These are phyloP conservation scores for Crossaster papposus DNA, from an alignment of 53 echinoderm and acorn worm genomes.

Conservation along the genomic window DNA sequence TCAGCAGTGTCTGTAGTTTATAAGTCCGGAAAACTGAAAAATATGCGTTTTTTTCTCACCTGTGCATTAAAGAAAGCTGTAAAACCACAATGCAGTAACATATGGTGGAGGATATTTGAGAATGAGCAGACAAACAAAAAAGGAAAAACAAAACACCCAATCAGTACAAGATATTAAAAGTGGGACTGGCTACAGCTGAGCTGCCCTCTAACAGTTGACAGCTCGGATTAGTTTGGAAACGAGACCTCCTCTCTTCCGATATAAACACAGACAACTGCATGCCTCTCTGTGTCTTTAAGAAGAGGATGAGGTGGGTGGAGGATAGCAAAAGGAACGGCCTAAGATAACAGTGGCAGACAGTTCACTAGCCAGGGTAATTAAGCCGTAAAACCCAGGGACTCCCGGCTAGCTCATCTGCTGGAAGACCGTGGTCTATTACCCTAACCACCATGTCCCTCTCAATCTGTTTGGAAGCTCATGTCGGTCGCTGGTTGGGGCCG, in stretches of 20 bases:
- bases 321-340: constrained; percentile 17
- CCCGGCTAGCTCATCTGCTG: constrained; percentile 25
- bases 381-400: constrained; percentile 46
- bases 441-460: constrained; percentile 2
- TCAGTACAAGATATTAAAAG: constrained; percentile 34
- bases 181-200: neutral
- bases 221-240: constrained; percentile 40
- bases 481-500: constrained; percentile 12
- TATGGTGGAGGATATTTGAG: constrained; percentile 6
- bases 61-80: neutral
- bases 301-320: neutral
- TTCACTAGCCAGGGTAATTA: constrained; percentile 59
- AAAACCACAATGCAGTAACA: neutral
- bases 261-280: neutral
- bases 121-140: neutral
- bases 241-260: neutral
- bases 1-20: neutral
- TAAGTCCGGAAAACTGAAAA: neutral
- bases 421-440: constrained; percentile 31
- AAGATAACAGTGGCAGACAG: constrained; percentile 60
- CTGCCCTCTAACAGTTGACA: constrained; percentile 40
- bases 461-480: constrained; percentile 19
- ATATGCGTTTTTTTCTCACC: neutral
- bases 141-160: neutral
- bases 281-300: neutral